Conservation (phyloP, 2,888 invertebrate genomes). For the Ellobium chinense region DNA sequence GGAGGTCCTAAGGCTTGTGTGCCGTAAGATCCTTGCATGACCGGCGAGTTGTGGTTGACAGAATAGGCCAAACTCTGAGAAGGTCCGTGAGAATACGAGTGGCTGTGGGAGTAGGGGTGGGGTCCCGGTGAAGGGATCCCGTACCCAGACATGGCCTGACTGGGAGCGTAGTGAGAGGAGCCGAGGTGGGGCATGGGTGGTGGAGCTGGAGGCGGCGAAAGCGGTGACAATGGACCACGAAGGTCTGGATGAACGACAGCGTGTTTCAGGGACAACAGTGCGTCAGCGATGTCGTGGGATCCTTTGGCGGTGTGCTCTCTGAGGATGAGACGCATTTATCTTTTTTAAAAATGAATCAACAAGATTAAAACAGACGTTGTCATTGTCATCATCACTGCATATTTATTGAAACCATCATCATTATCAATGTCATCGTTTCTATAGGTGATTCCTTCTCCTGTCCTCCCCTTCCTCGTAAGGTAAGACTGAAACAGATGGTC, state of each 20-base stretch:
- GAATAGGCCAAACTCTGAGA: slow-evolving; percentile 45
- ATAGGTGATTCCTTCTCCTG: too few species aligned
- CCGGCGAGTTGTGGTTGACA: slow-evolving; percentile 59
- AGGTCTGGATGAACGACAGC: slow-evolving; percentile 88
- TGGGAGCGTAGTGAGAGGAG: slow-evolving; percentile 37
- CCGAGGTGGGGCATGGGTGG: slow-evolving; percentile 60
- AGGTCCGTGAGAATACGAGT: slow-evolving; percentile 47
- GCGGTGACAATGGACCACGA: slow-evolving; percentile 79
- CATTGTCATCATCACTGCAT: too few species aligned
- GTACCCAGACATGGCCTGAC: slow-evolving; percentile 43
- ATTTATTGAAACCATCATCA: too few species aligned
- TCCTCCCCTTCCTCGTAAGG: too few species aligned
- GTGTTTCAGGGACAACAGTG: slow-evolving; percentile 91
- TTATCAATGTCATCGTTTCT: too few species aligned
- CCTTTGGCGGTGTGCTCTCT: slow-evolving; percentile 75
- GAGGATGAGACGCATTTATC: slow-evolving; percentile 1
- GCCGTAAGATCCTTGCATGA: slow-evolving; percentile 55
- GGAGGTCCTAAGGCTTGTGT: slow-evolving; percentile 48
- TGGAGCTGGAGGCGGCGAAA: slow-evolving; percentile 57
- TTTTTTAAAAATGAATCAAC: too few species aligned
- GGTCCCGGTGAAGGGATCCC: slow-evolving; percentile 57
- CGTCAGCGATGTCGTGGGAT: slow-evolving; percentile 88
- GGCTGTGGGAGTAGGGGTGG: slow-evolving; percentile 51
- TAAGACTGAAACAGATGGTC: too few species aligned
- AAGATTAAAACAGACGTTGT: too few species aligned